Conservation (phyloP, 2,797 vertebrate species). For the Yasuhikotakia modesta region DNA sequence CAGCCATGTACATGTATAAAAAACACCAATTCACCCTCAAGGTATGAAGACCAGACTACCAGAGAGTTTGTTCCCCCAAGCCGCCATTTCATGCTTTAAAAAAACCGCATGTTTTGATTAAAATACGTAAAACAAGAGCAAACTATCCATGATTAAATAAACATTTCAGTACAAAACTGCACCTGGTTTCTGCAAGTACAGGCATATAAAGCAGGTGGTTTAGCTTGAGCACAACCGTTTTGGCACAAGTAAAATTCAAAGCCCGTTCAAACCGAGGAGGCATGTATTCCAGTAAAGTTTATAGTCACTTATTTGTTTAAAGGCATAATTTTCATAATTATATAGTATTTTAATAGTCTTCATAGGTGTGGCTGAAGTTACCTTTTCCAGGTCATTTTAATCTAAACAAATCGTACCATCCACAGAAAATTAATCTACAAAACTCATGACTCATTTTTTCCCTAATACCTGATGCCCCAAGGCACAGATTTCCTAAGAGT, state of each 20-base stretch:
- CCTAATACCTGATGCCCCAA: background rate
- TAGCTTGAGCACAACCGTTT: background rate
- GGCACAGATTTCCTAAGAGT: conserved; percentile 9
- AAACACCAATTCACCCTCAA: background rate
- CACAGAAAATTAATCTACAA: background rate
- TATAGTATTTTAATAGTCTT: too few species aligned
- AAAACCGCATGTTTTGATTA: background rate
- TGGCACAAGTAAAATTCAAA: conserved; percentile 30
- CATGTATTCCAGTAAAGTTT: too few species aligned
- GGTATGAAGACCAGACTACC: background rate
- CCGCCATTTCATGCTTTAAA: background rate
- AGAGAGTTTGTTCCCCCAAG: background rate
- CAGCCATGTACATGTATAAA: conserved; percentile 31
- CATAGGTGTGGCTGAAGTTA: too few species aligned
- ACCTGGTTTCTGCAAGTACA: conserved; percentile 35
- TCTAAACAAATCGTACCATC: background rate
- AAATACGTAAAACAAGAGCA: background rate
- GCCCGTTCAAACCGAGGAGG: too few species aligned
- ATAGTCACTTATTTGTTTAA: background rate
- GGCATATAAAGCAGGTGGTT: conserved; percentile 41
- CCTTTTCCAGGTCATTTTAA: too few species aligned
- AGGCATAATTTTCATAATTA: background rate
- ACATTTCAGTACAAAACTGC: conserved; percentile 8
- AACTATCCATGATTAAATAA: conserved; percentile 7
- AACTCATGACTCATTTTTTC: background rate